A percentile compares a stretch with the other conserved stretches of the same genome.
phyloP scores from a whole-genome alignment of 2,888 invertebrate species.

The Pharmacophagus antenor region DNA sequence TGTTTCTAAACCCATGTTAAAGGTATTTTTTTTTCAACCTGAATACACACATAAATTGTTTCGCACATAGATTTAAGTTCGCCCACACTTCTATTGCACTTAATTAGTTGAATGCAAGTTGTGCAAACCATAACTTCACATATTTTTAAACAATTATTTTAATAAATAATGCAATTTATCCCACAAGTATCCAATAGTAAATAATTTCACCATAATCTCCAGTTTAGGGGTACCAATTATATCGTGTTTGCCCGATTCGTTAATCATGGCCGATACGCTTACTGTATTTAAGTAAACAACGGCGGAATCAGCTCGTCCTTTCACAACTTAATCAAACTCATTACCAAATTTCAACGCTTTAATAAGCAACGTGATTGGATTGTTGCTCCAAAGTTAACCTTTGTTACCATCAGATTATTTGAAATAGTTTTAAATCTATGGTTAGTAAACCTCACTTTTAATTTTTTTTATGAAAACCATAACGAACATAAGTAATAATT shows the following conservation, averaged over 20 bases:
- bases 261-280: neutral
- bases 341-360: slow-evolving; percentile 7
- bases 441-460: no score
- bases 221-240: neutral
- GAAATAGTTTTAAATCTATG: no score
- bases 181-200: no score
- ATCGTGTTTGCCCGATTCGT: neutral
- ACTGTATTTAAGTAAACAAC: neutral
- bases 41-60: no score
- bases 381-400: neutral
- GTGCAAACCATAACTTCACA: no score
- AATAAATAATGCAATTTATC: no score
- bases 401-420: neutral
- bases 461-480: neutral
- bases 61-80: no score
- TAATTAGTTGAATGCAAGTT: no score
- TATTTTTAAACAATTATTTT: neutral
- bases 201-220: neutral
- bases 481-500: neutral
- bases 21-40: no score
- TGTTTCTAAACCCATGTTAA: no score
- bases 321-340: neutral
- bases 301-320: neutral
- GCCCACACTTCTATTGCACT: no score
- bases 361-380: slow-evolving; percentile 6